Base-by-base conservation (phyloP, 2,888 invertebrate species). In the Bruchidius siliquastri region DNA sequence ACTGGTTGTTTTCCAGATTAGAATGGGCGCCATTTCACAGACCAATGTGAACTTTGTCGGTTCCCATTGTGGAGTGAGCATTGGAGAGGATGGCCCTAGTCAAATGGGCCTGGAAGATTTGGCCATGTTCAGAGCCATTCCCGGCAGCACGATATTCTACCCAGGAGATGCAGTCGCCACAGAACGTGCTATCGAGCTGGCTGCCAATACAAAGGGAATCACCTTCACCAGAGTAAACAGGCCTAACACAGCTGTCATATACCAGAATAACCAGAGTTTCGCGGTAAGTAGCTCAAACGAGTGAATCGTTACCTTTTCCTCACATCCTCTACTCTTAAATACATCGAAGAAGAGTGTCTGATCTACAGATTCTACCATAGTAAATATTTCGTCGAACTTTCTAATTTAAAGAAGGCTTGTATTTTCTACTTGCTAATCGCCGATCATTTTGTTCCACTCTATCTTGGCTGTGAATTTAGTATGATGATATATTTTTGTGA, bases 101-200 rank as follows among this genome's bases (percentile, higher is more conserved):
- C 99, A 99, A 89, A 99, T 99, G 99, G 99, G 97, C 3, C 90
- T 99, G n/a, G 99, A 99, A 88, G 99, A 99, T 87, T 86, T 99
- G 74, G 96, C 97, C 0, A 90, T 99, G 90, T 99, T 99, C 92
- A 91, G 99, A 68, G 87, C 95, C 3, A 91, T 99, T 78, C 97
- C 98, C 72, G 94, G 94, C 75, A 90, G 91, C 77, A 93, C 92
- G 0, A 88, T 94, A 8, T 94, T 94, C 87, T 94, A 94, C 82
- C 94, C 94, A 70, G 89, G 93, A 67, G 99, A 99, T 87, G 99
- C 98, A 0, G 99, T 99, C 10, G 93, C 96, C 67, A 91, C 94
- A 30, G 99, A 99, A 88, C 91, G 98, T 74, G 96, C 99, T 0
- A 94, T 97, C 32, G 99, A 99, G 88, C 86, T 99, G 77, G 97